Evolutionary conservation across 2,113 vertebrate genomes (phyloP).

Genomic region (Hydrochoerus hydrochaeris): DNA sequence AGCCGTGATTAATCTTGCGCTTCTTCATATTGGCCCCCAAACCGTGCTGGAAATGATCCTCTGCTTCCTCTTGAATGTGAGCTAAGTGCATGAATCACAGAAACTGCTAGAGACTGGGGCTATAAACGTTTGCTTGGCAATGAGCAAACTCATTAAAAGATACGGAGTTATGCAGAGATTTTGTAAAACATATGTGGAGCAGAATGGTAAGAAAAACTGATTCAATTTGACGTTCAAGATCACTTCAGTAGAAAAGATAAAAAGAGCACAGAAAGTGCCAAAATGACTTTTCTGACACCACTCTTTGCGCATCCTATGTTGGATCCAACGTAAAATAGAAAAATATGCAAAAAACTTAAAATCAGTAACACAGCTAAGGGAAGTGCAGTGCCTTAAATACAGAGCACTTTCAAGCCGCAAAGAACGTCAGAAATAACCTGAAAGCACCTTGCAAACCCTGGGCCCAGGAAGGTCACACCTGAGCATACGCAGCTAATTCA

Average conservation of each 20-base stretch:
- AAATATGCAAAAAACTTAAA: slow-evolving; percentile 46
- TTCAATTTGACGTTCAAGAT: slow-evolving; percentile 61
- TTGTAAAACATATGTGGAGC: slow-evolving; percentile 60
- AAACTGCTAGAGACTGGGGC: background rate
- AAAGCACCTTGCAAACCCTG: background rate
- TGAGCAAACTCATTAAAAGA: slow-evolving; percentile 65
- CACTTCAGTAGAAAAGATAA: slow-evolving; percentile 50
- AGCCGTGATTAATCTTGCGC: background rate
- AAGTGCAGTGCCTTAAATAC: background rate
- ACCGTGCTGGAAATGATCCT: background rate
- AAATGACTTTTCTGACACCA: slow-evolving; percentile 53
- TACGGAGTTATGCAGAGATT: slow-evolving; percentile 54
- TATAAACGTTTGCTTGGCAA: slow-evolving; percentile 50
- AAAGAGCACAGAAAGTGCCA: slow-evolving; percentile 16
- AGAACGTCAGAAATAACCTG: background rate
- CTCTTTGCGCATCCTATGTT: background rate
- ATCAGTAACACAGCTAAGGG: slow-evolving; percentile 13
- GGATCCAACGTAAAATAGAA: slow-evolving; percentile 54
- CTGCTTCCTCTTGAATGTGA: background rate
- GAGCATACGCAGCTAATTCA: background rate
- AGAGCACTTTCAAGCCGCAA: background rate
- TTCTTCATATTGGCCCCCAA: background rate
- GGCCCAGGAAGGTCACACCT: background rate
- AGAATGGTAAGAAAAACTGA: slow-evolving; percentile 63
- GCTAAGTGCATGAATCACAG: background rate